Evolutionary conservation across 2,888 invertebrate genomes (phyloP).

Genomic region (Petrolisthes manimaculis): DNA sequence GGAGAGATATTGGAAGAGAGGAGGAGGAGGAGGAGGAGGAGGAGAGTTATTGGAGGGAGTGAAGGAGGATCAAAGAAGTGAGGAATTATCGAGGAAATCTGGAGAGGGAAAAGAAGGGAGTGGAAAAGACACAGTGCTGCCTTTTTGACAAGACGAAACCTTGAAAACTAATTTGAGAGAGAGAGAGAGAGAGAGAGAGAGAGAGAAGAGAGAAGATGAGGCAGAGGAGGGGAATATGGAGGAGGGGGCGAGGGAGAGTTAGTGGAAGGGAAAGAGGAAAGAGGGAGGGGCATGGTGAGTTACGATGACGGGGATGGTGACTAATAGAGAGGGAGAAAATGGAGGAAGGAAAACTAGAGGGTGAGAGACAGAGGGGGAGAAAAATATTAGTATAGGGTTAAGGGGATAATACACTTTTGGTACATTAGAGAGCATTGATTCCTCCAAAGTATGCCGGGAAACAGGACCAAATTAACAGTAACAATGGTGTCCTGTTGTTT

Average conservation of each 20-base stretch:
- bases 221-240: too few relatives aligned
- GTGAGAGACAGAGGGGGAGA: too few relatives aligned
- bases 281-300: neutral
- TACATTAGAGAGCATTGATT: too few relatives aligned
- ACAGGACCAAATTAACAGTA: too few relatives aligned
- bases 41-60: neutral
- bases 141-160: too few relatives aligned
- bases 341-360: constrained; percentile 1
- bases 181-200: neutral
- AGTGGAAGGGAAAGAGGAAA: neutral
- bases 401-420: too few relatives aligned
- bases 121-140: neutral
- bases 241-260: neutral
- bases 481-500: too few relatives aligned
- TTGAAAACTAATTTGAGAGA: neutral
- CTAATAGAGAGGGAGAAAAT: neutral
- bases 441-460: too few relatives aligned
- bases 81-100: neutral
- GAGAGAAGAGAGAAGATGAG: neutral
- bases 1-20: neutral
- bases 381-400: too few relatives aligned
- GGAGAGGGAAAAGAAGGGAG: neutral
- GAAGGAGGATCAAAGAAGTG: constrained; percentile 2
- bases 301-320: neutral
- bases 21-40: neutral